phyloP scores from a whole-genome alignment of 2,888 invertebrate genomes.

The Stenotaenia linearis region DNA sequence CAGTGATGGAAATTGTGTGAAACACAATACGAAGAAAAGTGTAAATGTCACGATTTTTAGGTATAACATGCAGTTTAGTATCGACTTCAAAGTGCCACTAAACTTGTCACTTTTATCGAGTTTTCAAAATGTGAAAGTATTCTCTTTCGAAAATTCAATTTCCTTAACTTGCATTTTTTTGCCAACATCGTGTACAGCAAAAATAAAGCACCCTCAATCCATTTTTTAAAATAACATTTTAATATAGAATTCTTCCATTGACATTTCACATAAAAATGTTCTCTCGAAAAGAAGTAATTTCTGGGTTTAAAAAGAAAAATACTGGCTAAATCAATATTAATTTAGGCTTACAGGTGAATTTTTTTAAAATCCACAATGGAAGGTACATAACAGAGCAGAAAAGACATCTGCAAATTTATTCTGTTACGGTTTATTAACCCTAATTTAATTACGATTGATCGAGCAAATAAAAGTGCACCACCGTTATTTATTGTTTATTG shows the following conservation, averaged over 20 bases:
- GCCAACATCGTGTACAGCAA: neutral
- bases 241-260: neutral
- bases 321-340: too few species aligned
- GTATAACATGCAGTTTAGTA: neutral
- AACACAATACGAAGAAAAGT: neutral
- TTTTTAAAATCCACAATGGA: too few species aligned
- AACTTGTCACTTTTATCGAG: constrained; percentile 9
- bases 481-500: too few species aligned
- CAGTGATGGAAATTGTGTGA: neutral
- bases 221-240: neutral
- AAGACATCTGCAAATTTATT: too few species aligned
- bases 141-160: constrained; percentile 3
- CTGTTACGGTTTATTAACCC: too few species aligned
- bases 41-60: constrained; percentile 1
- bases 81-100: constrained; percentile 9
- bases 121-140: constrained; percentile 3
- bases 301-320: too few species aligned
- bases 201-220: neutral
- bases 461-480: too few species aligned
- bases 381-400: too few species aligned
- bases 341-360: too few species aligned
- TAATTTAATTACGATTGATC: too few species aligned
- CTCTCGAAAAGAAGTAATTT: neutral
- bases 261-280: neutral
- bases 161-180: neutral